Evolutionary conservation across 2,888 invertebrate genomes (phyloP).

Genomic region (Augochlorella aurata): DNA sequence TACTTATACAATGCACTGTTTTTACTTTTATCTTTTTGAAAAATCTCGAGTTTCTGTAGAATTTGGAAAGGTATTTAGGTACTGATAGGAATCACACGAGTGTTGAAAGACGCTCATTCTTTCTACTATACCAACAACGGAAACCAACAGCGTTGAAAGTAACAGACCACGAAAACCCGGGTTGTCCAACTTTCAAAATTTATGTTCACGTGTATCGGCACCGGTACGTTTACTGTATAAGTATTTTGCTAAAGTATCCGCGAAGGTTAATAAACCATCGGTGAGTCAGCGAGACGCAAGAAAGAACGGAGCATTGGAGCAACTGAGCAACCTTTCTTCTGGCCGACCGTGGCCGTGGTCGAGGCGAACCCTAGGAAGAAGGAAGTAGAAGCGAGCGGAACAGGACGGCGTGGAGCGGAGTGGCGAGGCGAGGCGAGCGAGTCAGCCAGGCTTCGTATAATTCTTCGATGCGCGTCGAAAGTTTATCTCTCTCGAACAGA

Average conservation of each 20-base stretch:
- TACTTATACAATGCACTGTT: too few relatives aligned
- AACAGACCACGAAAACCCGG: not conserved
- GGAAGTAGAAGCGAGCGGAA: constrained; percentile 59
- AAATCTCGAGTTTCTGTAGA: too few relatives aligned
- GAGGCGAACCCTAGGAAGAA: constrained; percentile 61
- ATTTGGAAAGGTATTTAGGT: too few relatives aligned
- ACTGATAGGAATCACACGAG: too few relatives aligned
- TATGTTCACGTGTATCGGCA: constrained; percentile 13
- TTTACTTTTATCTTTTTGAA: too few relatives aligned
- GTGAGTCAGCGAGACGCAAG: constrained; percentile 30
- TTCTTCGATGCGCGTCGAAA: constrained; percentile 27
- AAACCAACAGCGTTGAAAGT: not conserved
- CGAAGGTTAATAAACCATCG: constrained; percentile 46
- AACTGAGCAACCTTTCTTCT: constrained; percentile 54
- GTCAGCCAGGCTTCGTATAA: constrained; percentile 23
- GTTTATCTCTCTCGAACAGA: constrained; percentile 20
- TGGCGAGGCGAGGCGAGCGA: too few relatives aligned
- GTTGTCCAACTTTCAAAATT: constrained; percentile 40
- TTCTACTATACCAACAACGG: too few relatives aligned
- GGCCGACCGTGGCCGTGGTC: constrained; percentile 64
- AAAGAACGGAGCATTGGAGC: constrained; percentile 19
- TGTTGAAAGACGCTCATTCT: not conserved
- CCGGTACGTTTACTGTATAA: constrained; percentile 32
- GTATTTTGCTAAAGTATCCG: constrained; percentile 13
- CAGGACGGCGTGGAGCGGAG: too few relatives aligned